Evolutionary conservation across 2,113 vertebrate species (phyloP).

Genomic region (Columba livia): DNA sequence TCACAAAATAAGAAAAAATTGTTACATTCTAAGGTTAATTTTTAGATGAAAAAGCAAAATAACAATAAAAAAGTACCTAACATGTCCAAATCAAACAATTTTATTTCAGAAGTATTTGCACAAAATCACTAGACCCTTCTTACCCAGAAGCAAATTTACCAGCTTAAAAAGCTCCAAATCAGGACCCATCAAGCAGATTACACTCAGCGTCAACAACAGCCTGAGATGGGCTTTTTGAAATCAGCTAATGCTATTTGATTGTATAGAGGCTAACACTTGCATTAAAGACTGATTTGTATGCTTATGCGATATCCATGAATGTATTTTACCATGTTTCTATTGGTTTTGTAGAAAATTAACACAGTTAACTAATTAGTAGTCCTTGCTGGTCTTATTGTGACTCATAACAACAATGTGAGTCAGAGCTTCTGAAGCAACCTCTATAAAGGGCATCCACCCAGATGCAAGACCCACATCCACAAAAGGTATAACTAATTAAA

Average conservation of each 20-base stretch:
- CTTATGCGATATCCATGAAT: background rate
- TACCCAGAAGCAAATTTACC: background rate
- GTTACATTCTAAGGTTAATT: background rate
- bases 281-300: background rate
- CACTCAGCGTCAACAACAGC: background rate
- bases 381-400: background rate
- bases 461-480: background rate
- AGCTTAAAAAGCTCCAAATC: background rate
- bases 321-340: background rate
- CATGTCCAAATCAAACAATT: background rate
- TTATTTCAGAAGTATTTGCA: background rate
- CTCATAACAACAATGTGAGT: slow-evolving; percentile 26
- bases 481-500: background rate
- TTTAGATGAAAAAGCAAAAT: background rate
- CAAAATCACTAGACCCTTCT: background rate
- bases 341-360: background rate
- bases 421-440: background rate
- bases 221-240: rapidly evolving
- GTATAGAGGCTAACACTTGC: background rate
- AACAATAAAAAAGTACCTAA: background rate
- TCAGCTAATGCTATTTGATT: background rate
- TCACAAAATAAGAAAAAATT: background rate
- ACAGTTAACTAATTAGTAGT: background rate
- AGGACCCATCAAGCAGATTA: background rate
- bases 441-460: background rate